Percentiles rank a stretch among this genome's conserved stretches.
These are phyloP conservation scores for Sarcoramphus papa DNA, from an alignment of 2,797 vertebrate genomes.

Conservation along the genomic window DNA sequence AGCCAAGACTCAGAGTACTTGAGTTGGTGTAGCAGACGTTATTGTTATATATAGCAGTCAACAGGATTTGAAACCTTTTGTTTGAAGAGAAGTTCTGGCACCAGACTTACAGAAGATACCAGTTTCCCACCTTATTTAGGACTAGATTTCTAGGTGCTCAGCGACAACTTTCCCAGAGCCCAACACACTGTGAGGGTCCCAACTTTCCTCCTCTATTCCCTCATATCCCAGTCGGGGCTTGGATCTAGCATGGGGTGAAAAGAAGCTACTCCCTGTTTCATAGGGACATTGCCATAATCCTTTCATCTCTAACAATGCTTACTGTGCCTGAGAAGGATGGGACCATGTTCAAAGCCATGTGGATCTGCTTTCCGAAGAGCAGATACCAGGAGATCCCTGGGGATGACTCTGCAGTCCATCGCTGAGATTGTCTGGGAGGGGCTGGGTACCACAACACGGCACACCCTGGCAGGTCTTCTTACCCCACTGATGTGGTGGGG, in stretches of 20 bases:
- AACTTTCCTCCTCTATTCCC: not conserved
- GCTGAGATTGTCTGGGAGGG: not conserved
- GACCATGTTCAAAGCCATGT: fast-evolving
- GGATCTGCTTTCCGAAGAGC: not conserved
- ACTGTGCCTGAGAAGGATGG: not conserved
- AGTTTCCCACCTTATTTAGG: not conserved
- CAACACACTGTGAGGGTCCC: not conserved
- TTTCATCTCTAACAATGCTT: not conserved
- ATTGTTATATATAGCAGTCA: not conserved
- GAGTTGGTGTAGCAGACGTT: not conserved
- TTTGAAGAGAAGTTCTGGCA: not conserved
- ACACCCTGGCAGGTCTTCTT: not conserved
- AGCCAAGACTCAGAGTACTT: not conserved
- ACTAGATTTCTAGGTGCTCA: not conserved
- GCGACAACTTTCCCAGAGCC: not conserved
- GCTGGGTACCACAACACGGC: not conserved
- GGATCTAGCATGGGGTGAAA: not conserved
- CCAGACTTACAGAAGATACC: not conserved
- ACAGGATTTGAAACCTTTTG: not conserved
- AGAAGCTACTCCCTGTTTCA: not conserved
- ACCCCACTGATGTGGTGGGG: not conserved
- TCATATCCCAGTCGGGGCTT: not conserved
- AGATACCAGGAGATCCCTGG: not conserved
- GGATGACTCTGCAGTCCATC: not conserved
- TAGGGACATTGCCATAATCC: not conserved